phyloP scores from a whole-genome alignment of 2,797 vertebrate species.

The Bovichtus diacanthus region DNA sequence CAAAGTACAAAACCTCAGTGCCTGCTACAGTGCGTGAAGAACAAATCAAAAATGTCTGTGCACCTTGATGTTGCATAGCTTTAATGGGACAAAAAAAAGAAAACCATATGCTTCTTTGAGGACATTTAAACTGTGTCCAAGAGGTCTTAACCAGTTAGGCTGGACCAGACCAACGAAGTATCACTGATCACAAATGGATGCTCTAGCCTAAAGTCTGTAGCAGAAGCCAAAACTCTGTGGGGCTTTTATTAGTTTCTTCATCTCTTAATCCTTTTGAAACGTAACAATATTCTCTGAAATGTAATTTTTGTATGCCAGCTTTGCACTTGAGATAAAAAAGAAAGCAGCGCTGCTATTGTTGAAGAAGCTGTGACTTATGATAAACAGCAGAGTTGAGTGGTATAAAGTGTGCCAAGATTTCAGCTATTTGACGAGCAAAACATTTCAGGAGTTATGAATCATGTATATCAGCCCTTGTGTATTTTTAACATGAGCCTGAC shows the following conservation, averaged over 20 bases:
- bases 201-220: slow-evolving; percentile 35
- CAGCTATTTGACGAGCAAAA: slow-evolving; percentile 53
- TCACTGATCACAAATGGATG: slow-evolving; percentile 68
- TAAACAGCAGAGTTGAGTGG: slow-evolving; percentile 34
- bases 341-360: slow-evolving; percentile 1
- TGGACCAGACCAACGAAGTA: slow-evolving; percentile 71
- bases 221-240: slow-evolving; percentile 22
- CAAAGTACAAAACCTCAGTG: slow-evolving; percentile 21
- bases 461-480: slow-evolving; percentile 46
- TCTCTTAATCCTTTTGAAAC: slow-evolving; percentile 37
- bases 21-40: not conserved
- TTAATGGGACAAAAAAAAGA: slow-evolving; percentile 74
- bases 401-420: slow-evolving; percentile 29
- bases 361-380: slow-evolving; percentile 30
- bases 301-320: not conserved
- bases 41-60: slow-evolving; percentile 42
- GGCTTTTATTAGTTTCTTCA: slow-evolving; percentile 26
- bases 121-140: slow-evolving; percentile 58
- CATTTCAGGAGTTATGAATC: slow-evolving; percentile 52
- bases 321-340: slow-evolving; percentile 24
- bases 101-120: slow-evolving; percentile 64
- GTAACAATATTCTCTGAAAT: no score
- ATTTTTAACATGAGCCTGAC: slow-evolving; percentile 61
- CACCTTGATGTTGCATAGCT: slow-evolving; percentile 58
- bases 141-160: slow-evolving; percentile 55